phyloP scores from a whole-genome alignment of 2,797 vertebrate species.

The Aldrovandia affinis region DNA sequence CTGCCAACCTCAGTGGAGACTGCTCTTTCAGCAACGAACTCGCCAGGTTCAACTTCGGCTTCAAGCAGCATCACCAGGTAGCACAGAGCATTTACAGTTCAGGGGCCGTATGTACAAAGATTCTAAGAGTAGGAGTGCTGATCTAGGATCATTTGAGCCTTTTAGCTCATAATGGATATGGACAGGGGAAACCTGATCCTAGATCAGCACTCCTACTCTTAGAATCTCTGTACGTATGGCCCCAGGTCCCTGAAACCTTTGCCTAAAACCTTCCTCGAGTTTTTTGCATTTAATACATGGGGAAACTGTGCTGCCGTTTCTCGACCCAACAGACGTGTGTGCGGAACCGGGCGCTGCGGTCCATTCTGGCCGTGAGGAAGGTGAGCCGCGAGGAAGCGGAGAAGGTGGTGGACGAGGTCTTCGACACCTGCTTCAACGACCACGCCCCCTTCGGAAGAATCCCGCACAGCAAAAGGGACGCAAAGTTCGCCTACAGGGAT shows the following conservation, averaged over 20 bases:
- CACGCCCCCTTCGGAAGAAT: slow-evolving; percentile 93
- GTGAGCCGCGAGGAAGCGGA: slow-evolving; percentile 81
- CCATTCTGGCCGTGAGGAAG: slow-evolving; percentile 91
- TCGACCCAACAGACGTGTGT: slow-evolving; percentile 80
- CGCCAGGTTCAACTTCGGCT: slow-evolving; percentile 84
- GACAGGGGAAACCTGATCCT: no score
- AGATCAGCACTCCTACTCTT: no score
- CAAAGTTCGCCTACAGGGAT: slow-evolving; percentile 83
- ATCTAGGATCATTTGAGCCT: neutral
- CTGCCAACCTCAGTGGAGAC: slow-evolving; percentile 96
- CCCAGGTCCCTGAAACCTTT: neutral
- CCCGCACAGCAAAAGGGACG: slow-evolving; percentile 84
- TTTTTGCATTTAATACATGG: neutral
- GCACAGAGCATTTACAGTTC: neutral
- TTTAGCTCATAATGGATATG: no score
- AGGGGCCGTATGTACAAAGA: no score
- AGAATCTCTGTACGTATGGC: no score
- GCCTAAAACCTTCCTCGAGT: neutral
- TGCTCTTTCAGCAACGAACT: slow-evolving; percentile 87
- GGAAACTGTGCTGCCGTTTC: neutral
- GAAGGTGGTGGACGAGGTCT: slow-evolving; percentile 91
- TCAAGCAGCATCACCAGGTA: slow-evolving; percentile 94
- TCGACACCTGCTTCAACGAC: slow-evolving; percentile 92
- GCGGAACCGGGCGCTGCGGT: slow-evolving; percentile 85
- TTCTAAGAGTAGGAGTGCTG: no score